phyloP scores from a whole-genome alignment of 2,113 vertebrate genomes.

The Syngnathus floridae region DNA sequence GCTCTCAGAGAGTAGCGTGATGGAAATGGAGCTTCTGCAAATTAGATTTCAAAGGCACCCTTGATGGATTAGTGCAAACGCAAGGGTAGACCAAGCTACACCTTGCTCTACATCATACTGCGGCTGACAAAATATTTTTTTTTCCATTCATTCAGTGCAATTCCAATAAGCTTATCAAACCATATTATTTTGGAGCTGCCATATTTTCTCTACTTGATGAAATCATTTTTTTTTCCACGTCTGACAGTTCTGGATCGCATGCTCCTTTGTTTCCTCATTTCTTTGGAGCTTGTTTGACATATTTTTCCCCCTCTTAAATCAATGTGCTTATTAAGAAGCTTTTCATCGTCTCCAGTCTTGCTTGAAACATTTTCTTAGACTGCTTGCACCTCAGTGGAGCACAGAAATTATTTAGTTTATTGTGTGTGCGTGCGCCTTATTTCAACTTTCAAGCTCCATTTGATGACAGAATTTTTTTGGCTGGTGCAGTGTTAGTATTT shows the following conservation, averaged over 20 bases:
- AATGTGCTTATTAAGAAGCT: constrained; percentile 45
- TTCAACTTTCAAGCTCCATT: no score
- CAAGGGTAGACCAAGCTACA: constrained; percentile 15
- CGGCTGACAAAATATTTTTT: no score
- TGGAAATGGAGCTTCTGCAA: constrained; percentile 40
- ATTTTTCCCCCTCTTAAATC: constrained; percentile 39
- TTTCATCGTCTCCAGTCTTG: constrained; percentile 38
- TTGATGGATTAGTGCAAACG: constrained; percentile 42
- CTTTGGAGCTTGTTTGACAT: constrained; percentile 5
- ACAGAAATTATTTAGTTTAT: no score
- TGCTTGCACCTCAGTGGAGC: no score
- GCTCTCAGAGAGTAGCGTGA: constrained; percentile 26
- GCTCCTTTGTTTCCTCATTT: not conserved
- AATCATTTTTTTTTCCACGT: not conserved
- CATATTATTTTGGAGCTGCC: not conserved
- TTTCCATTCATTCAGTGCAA: not conserved
- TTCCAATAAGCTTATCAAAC: not conserved
- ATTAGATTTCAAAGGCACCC: constrained; percentile 39
- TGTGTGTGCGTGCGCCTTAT: no score
- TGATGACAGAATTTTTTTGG: no score
- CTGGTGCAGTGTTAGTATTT: not conserved
- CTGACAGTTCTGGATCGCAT: not conserved
- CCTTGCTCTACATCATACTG: constrained; percentile 15
- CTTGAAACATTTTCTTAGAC: constrained; percentile 8
- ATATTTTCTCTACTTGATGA: no score